A percentile compares a stretch with the other conserved stretches of the same genome.
Evolutionary conservation across 2,888 invertebrate genomes (phyloP).

Genomic region (Notocelia uddmanniana): DNA sequence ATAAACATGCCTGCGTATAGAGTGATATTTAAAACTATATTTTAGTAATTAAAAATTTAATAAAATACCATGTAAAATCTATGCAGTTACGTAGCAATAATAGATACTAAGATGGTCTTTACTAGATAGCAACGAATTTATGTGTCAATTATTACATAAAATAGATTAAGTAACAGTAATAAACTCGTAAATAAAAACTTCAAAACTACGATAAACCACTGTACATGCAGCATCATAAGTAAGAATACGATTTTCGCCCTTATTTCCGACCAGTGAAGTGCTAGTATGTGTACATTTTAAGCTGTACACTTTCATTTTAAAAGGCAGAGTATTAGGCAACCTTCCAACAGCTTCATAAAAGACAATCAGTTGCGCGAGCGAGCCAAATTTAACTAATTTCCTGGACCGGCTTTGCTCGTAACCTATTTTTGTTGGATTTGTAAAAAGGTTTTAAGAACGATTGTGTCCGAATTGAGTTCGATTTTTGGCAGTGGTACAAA

Average conservation of each 20-base stretch:
- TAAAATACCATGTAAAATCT: no score
- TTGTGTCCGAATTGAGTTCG: constrained; percentile 20
- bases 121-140: no score
- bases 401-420: constrained; percentile 20
- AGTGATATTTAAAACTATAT: no score
- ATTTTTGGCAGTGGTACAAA: constrained; percentile 11
- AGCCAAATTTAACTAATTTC: constrained; percentile 39
- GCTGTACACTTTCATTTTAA: constrained; percentile 38
- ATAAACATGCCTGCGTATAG: no score
- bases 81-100: no score
- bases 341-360: constrained; percentile 53
- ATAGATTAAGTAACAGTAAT: neutral
- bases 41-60: no score
- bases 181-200: constrained; percentile 18
- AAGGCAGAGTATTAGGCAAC: constrained; percentile 61
- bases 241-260: no score
- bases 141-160: no score
- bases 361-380: constrained; percentile 12
- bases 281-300: no score
- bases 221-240: neutral
- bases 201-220: constrained; percentile 5
- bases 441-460: constrained; percentile 29
- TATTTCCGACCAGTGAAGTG: no score
- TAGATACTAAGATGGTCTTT: no score
- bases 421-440: constrained; percentile 24